phyloP scores from a whole-genome alignment of 2,113 vertebrate genomes.

The Petromus typicus region DNA sequence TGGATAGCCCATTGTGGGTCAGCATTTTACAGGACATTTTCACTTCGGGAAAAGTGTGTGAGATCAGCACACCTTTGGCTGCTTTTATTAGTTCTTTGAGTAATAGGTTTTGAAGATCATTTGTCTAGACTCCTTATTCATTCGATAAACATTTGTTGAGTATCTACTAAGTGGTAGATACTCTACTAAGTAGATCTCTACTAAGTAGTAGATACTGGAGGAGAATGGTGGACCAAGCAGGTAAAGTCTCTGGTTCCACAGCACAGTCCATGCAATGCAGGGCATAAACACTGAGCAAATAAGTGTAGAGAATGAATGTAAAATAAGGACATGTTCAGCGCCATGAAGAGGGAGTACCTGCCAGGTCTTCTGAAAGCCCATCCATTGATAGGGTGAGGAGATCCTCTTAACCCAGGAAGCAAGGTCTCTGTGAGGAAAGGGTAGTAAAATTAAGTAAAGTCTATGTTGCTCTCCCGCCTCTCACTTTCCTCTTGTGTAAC shows the following conservation, averaged over 20 bases:
- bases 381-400: neutral
- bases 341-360: neutral
- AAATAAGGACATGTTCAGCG: neutral
- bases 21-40: neutral
- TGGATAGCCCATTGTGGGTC: neutral
- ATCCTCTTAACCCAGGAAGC: neutral
- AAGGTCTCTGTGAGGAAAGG: neutral
- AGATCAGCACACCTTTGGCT: neutral
- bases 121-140: neutral
- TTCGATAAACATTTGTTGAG: neutral
- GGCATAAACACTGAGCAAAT: neutral
- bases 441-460: neutral
- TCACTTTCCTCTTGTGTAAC: neutral
- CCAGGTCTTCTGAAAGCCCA: neutral
- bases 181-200: too few relatives aligned
- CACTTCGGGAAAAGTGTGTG: neutral
- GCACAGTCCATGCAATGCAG: neutral
- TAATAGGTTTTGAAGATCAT: slow-evolving; percentile 6
- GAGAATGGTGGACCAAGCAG: neutral
- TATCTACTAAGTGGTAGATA: neutral
- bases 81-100: slow-evolving; percentile 28
- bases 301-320: neutral
- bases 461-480: neutral
- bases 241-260: neutral
- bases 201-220: neutral